phyloP scores from a whole-genome alignment of 2,888 invertebrate genomes.

The Ctenicera cuprea region DNA sequence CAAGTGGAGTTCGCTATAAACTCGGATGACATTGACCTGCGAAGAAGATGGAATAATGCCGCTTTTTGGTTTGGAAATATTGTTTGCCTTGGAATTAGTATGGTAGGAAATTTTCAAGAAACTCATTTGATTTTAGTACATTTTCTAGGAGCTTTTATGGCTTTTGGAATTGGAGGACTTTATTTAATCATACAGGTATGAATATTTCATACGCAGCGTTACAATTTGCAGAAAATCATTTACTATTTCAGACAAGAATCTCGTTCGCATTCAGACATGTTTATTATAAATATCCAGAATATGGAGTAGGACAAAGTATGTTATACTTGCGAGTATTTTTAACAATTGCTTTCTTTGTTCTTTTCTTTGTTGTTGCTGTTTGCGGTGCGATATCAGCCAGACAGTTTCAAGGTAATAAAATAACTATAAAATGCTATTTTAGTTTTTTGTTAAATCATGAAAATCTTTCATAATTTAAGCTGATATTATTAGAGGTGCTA shows the following conservation, averaged over 20 bases:
- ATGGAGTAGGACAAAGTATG: conserved; percentile 9
- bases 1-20: conserved; percentile 47
- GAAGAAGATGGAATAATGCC: conserved; percentile 34
- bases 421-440: too few species aligned
- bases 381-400: background rate
- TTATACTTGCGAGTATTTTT: conserved; percentile 28
- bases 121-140: conserved; percentile 34
- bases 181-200: conserved; percentile 51
- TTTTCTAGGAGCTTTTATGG: conserved; percentile 47
- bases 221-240: too few species aligned
- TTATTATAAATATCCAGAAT: conserved; percentile 21
- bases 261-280: conserved; percentile 19
- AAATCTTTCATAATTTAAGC: too few species aligned
- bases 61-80: conserved; percentile 41
- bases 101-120: conserved; percentile 52
- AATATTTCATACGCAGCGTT: background rate
- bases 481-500: too few species aligned
- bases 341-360: background rate
- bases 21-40: conserved; percentile 5
- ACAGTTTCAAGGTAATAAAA: conserved; percentile 17
- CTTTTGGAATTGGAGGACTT: conserved; percentile 41
- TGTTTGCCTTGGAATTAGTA: conserved; percentile 44
- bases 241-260: conserved; percentile 35
- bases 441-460: too few species aligned
- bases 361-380: conserved; percentile 3